A percentile compares a stretch with the other conserved stretches of the same genome.
Conservation (phyloP, 1,140 invertebrate genomes). For the Stegodyphus dumicola region DNA sequence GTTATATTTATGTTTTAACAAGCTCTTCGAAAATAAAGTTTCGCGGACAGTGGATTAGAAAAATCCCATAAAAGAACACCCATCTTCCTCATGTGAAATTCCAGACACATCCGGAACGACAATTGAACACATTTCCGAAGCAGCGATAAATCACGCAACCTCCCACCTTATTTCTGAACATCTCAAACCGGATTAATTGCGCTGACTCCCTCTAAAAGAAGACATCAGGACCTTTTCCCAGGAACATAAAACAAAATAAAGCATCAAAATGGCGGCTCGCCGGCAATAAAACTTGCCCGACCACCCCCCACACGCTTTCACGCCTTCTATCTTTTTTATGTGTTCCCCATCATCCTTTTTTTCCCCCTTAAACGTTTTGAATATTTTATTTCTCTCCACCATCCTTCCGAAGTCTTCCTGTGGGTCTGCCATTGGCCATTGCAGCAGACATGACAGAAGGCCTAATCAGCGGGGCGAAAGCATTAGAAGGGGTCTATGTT, state of each 20-base stretch:
- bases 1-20: too few species aligned
- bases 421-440: neutral
- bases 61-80: too few species aligned
- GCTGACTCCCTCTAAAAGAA: constrained; percentile 6
- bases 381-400: neutral
- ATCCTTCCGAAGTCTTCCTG: neutral
- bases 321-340: neutral
- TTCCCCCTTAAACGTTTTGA: too few species aligned
- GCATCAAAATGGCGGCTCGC: neutral
- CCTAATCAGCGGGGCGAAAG: too few species aligned
- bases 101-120: too few species aligned
- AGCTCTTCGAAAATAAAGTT: too few species aligned
- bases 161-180: neutral
- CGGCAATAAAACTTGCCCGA: constrained; percentile 26
- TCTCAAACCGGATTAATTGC: constrained; percentile 31
- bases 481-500: too few species aligned
- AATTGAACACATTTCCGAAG: too few species aligned
- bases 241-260: constrained; percentile 1
- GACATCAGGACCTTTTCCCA: neutral
- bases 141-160: neutral
- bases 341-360: too few species aligned
- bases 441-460: too few species aligned
- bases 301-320: neutral
- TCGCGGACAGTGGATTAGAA: too few species aligned
- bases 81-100: too few species aligned